Base-by-base conservation (phyloP, 2,113 vertebrate genomes). In the Lipophrys pholis region DNA sequence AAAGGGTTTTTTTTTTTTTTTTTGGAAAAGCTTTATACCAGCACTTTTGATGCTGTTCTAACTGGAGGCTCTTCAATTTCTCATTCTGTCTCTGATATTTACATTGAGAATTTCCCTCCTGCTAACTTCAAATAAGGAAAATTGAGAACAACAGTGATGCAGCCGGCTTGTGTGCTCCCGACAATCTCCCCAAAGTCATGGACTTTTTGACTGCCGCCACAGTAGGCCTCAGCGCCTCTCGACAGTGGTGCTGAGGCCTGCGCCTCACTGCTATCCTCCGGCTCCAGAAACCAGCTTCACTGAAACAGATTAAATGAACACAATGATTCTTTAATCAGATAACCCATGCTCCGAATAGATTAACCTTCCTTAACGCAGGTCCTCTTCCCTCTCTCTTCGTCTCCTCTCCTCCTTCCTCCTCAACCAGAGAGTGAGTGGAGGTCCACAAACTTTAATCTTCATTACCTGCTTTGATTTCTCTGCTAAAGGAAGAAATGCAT, bases 401-500 rank as follows among this genome's bases (percentile, higher is more conserved):
- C 84, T 88, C 58, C 65, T 80, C 85, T 81, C 70, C 81, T 73
- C 64, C 83, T 69, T 39, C 46, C 81, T 79, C 70, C 85, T 77
- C 70, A 73, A 69, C 75, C 79, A 48, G 74, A 62, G 68, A 86
- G 70, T 74, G 82, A 80, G 69, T 67, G 76, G 79, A 86, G 83
- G 78, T 87, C 88, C 76, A 84, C 91, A 87, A 93, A 93, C 93
- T 93, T 94, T 93, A 91, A 93, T 94, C 93, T 94, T 94, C 90
- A 93, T 94, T 93, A 94, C 87, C 86, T 89, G 88, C 93, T 94
- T 94, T 93, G 93, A 95, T 94, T 95, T 92, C 90, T 85, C 87
- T 74, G 90, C 92, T 92, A 93, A 93, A 94, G 92, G 93, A 94
- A 92, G 92, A 94, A 93, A 94, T 94, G 93, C 93, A 94, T 94